These are phyloP conservation scores for Laspeyria flexula DNA, from an alignment of 2,888 invertebrate species.

Conservation along the genomic window DNA sequence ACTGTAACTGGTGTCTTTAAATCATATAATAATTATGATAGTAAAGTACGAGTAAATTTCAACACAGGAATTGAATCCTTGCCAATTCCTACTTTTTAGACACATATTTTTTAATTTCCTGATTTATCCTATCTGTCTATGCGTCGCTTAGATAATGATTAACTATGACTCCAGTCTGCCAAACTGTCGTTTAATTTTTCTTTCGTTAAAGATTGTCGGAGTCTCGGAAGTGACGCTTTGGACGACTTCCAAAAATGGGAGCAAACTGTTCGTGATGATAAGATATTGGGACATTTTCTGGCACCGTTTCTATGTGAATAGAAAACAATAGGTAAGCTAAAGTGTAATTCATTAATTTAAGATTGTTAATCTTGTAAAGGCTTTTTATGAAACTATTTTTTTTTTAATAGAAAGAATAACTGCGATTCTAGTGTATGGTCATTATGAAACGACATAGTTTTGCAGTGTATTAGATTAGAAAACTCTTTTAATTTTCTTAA, in stretches of 20 bases:
- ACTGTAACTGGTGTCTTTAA: too few relatives aligned
- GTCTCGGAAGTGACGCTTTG: slow-evolving; percentile 8
- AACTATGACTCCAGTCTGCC: slow-evolving; percentile 6
- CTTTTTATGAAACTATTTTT: too few relatives aligned
- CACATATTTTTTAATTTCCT: neutral
- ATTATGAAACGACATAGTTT: too few relatives aligned
- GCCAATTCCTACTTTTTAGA: too few relatives aligned
- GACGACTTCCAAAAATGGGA: slow-evolving; percentile 10
- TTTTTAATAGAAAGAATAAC: too few relatives aligned
- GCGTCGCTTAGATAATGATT: slow-evolving; percentile 2
- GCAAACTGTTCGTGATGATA: neutral
- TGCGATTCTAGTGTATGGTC: too few relatives aligned
- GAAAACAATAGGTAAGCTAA: neutral
- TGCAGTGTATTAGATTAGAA: too few relatives aligned
- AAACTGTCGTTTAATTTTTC: slow-evolving; percentile 16
- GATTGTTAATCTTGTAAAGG: too few relatives aligned
- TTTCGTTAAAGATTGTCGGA: slow-evolving; percentile 12
- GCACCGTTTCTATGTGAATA: neutral
- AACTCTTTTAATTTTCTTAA: too few relatives aligned
- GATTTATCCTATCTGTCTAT: neutral
- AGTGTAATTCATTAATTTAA: neutral
- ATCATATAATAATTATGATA: too few relatives aligned
- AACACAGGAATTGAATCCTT: too few relatives aligned
- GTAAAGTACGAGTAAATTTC: too few relatives aligned
- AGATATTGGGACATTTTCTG: slow-evolving; percentile 3